Conservation (phyloP, 1,140 invertebrate species). For the Drosophila tropicalis region DNA sequence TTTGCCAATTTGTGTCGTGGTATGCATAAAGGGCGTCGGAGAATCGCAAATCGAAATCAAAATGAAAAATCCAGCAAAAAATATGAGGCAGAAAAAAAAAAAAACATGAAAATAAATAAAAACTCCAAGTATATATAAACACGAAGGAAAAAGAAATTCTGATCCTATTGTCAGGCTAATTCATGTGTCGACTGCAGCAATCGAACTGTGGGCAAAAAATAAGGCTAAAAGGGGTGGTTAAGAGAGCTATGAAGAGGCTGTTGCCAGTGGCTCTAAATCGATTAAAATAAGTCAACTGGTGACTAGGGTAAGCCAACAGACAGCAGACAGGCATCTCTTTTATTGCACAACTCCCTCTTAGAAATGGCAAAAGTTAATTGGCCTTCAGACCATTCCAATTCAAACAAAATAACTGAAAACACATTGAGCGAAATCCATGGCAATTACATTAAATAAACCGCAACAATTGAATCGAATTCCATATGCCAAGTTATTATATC, state of each 20-base stretch:
- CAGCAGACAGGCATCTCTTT: not conserved
- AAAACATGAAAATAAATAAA: constrained; percentile 6
- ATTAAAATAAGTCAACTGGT: constrained; percentile 70
- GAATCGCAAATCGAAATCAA: constrained; percentile 63
- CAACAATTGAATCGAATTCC: constrained; percentile 56
- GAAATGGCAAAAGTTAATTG: constrained; percentile 30
- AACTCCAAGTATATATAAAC: not conserved
- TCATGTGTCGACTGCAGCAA: constrained; percentile 77
- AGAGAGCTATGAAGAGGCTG: constrained; percentile 23
- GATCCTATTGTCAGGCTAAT: constrained; percentile 71
- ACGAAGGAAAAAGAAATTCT: constrained; percentile 34
- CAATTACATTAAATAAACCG: constrained; percentile 58
- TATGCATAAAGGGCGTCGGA: constrained; percentile 18
- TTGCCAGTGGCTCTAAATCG: constrained; percentile 52
- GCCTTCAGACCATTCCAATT: not conserved
- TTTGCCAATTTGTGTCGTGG: constrained; percentile 52
- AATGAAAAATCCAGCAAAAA: constrained; percentile 45
- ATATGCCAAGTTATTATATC: constrained; percentile 24
- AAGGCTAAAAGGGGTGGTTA: too few species aligned
- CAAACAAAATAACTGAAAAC: not conserved
- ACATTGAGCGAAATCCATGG: constrained; percentile 51
- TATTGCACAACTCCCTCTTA: not conserved
- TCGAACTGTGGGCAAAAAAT: constrained; percentile 20
- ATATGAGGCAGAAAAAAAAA: constrained; percentile 13
- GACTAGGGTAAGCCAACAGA: constrained; percentile 19